Conservation (phyloP, 1,140 invertebrate species). For the Aphelenchoides besseyi region DNA sequence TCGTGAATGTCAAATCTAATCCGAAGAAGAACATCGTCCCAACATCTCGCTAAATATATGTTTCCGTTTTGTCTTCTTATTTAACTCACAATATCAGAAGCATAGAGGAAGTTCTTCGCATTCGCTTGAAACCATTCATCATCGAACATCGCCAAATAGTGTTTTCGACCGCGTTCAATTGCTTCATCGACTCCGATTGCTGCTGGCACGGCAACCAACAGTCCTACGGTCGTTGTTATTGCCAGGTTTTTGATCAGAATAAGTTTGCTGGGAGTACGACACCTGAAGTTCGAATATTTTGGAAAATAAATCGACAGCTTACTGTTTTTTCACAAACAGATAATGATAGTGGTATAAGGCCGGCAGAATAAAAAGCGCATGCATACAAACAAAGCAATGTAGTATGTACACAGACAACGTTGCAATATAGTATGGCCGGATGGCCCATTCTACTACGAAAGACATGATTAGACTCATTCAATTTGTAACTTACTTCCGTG, state of each 20-base stretch:
- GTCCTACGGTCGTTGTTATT: neutral
- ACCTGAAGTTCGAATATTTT: neutral
- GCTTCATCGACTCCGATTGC: neutral
- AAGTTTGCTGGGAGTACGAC: neutral
- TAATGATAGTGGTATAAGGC: slow-evolving; percentile 6
- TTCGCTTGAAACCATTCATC: slow-evolving; percentile 1
- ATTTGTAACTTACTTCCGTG: neutral
- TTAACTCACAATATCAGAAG: neutral
- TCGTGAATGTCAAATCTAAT: neutral
- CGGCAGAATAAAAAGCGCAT: neutral
- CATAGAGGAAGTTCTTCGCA: neutral
- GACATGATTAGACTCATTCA: neutral
- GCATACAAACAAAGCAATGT: neutral
- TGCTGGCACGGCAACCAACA: neutral
- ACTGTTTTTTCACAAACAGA: neutral
- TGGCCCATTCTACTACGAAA: neutral
- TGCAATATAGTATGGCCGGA: neutral
- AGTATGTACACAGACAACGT: neutral
- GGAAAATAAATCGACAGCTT: neutral
- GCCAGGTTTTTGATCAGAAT: neutral
- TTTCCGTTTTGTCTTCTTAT: neutral
- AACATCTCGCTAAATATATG: neutral
- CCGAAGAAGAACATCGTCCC: neutral
- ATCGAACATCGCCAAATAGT: slow-evolving; percentile 3
- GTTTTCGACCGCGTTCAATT: neutral